A percentile compares a stretch with the other conserved stretches of the same genome.
These are phyloP conservation scores for Punctoribates punctum DNA, from an alignment of 2,888 invertebrate species.

Conservation along the genomic window DNA sequence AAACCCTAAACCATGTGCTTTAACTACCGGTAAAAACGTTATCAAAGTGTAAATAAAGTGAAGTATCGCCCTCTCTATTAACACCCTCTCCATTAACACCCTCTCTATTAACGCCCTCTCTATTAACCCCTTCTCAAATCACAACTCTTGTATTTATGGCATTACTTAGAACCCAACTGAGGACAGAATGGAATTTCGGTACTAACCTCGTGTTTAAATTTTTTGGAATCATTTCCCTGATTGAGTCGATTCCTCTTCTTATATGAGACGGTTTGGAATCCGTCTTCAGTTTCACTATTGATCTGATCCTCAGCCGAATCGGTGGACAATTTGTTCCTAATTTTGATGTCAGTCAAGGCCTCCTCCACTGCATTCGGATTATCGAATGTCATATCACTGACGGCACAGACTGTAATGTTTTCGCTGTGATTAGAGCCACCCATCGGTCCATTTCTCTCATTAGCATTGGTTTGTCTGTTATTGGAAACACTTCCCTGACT, in stretches of 20 bases:
- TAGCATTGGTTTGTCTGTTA: background rate
- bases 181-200: too few relatives aligned
- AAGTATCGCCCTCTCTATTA: too few relatives aligned
- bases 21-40: too few relatives aligned
- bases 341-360: constrained; percentile 48
- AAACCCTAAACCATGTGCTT: too few relatives aligned
- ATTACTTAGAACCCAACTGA: background rate
- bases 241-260: constrained; percentile 61
- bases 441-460: constrained; percentile 13
- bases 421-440: constrained; percentile 7
- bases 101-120: too few relatives aligned
- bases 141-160: too few relatives aligned
- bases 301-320: constrained; percentile 60
- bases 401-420: background rate
- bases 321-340: constrained; percentile 48
- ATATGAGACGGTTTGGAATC: constrained; percentile 80
- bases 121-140: too few relatives aligned
- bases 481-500: background rate
- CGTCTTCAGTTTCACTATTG: constrained; percentile 58
- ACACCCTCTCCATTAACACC: too few relatives aligned
- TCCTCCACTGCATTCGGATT: constrained; percentile 44
- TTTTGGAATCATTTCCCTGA: constrained; percentile 53
- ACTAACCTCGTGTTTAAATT: constrained; percentile 52
- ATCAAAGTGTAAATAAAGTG: too few relatives aligned
- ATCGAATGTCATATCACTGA: constrained; percentile 32